Evolutionary conservation across 2,888 invertebrate species (phyloP), one percentile per base, ranked within the genome.

Genomic region (Halictus quadricinctus): DNA sequence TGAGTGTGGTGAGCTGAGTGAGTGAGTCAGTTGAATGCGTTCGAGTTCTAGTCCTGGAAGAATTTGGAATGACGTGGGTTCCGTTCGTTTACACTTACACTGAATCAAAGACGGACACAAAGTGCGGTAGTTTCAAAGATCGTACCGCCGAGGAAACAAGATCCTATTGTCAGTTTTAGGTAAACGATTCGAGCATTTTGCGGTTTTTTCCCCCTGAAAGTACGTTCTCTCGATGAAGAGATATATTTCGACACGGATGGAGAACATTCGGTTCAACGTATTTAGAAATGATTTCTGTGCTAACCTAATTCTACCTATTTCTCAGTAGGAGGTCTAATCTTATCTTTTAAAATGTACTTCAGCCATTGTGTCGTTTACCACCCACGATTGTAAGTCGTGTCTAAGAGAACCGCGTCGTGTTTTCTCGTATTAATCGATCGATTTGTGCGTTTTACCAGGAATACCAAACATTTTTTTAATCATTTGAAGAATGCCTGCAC

Each of bases 401-500:
- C 18, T 5, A 3, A 10, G 10, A 43, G 0, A 1, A 64, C 58
- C 18, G 7, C 18, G 4, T 25, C 8, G 7, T 2, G 18, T 75
- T 43, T 60, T 64, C 6, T 2, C 69, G 13, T 74, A 46, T n/a
- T 82, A 41, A 76, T 66, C 2, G 2, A 18, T 74, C 10, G 10
- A 48, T 73, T 76, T 8, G 13, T 69, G 3, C 12, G 10, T 64
- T 81, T 76, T 13, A n/a, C 18, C 70, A 82, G 66, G 58, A 10
- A 13, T 50, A 41, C 41, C 15, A 48, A 64, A 43, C 64, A 76
- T 50, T 84, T 54, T 74, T 72, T 12, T 48, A 85, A 84, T 54
- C 75, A 73, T 54, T 76, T 72, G 50, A 88, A 93, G 86, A 84
- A 94, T 94, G 90, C 96, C 97, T 36, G 96, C 96, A 69, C 96